Conservation (phyloP, 2,113 vertebrate species). For the Rana temporaria region DNA sequence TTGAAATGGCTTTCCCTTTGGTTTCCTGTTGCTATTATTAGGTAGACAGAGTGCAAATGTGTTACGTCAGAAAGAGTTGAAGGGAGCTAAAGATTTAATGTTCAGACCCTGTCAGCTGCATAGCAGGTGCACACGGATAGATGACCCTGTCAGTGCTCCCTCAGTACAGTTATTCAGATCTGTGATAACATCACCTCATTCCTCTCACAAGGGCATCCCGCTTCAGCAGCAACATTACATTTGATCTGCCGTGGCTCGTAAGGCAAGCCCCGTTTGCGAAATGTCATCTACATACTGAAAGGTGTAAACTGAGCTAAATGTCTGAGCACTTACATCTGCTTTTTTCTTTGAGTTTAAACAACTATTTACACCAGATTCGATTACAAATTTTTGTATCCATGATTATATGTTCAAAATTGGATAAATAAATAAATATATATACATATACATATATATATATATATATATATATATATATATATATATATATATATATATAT, state of each 20-base stretch:
- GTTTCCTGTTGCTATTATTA: neutral
- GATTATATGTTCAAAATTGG: too few relatives aligned
- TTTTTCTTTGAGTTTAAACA: neutral
- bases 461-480: too few relatives aligned
- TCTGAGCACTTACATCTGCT: neutral
- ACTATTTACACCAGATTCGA: neutral
- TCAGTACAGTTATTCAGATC: conserved; percentile 17
- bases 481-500: too few relatives aligned
- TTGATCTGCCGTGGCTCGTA: neutral
- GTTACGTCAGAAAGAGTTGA: conserved; percentile 32
- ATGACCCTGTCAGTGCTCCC: conserved; percentile 5
- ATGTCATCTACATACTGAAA: conserved; percentile 20
- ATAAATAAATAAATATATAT: too few relatives aligned
- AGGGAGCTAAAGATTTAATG: neutral
- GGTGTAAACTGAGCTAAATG: neutral
- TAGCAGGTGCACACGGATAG: conserved; percentile 28
- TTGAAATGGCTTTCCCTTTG: neutral
- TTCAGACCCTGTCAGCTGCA: conserved; percentile 20
- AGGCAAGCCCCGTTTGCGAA: conserved; percentile 35
- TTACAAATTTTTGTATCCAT: too few relatives aligned
- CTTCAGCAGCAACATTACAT: neutral
- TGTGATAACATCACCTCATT: conserved; percentile 29
- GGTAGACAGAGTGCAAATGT: conserved; percentile 5
- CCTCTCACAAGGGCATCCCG: conserved; percentile 25
- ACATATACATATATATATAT: too few relatives aligned